These are phyloP conservation scores for Schizopygopsis malacanthus DNA, from an alignment of 2,797 vertebrate genomes.

Conservation along the genomic window DNA sequence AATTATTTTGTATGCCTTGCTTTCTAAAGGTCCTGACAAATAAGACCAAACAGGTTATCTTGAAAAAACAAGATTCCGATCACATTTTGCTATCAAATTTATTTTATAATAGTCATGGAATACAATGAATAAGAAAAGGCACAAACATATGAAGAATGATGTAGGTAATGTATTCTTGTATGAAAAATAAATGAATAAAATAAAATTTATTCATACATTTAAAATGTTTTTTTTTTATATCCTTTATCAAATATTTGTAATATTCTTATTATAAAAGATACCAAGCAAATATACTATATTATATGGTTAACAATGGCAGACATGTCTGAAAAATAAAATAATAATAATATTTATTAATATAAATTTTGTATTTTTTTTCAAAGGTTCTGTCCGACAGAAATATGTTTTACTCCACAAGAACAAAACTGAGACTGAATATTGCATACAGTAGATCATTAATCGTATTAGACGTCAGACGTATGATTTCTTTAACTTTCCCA, in stretches of 20 bases:
- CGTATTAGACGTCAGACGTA: background rate
- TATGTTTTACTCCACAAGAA: background rate
- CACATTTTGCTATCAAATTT: background rate
- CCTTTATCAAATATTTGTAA: background rate
- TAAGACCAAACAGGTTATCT: background rate
- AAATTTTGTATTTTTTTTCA: no score
- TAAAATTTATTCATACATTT: no score
- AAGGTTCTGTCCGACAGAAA: background rate
- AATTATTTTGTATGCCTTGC: background rate
- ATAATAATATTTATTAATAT: background rate
- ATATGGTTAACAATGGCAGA: background rate
- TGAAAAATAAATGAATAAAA: background rate
- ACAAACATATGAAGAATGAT: background rate
- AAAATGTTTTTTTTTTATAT: no score
- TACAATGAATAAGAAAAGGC: background rate
- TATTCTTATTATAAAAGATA: background rate
- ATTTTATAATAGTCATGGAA: background rate
- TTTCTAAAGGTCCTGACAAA: background rate
- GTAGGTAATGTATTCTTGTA: background rate
- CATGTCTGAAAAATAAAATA: background rate
- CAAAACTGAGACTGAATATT: background rate
- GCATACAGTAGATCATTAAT: conserved; percentile 10
- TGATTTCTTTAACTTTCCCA: conserved; percentile 6
- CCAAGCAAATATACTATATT: background rate
- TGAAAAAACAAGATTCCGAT: background rate